These are phyloP conservation scores for Coptotermes formosanus DNA, from an alignment of 1,140 invertebrate species.

Conservation along the genomic window DNA sequence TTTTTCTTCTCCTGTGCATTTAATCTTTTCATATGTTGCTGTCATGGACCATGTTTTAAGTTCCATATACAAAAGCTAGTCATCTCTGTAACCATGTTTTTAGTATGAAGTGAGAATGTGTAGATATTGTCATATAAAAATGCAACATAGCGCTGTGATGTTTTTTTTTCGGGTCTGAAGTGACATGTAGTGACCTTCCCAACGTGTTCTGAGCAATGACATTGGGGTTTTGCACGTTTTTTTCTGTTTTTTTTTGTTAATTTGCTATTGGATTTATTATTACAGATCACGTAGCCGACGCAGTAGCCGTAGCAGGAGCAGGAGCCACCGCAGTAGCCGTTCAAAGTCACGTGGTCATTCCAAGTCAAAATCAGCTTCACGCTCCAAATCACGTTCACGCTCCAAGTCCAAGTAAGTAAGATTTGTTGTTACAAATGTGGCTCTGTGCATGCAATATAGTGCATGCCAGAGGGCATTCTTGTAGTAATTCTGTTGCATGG, in stretches of 20 bases:
- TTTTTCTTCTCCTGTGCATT: too few relatives aligned
- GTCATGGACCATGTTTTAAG: too few relatives aligned
- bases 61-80: too few relatives aligned
- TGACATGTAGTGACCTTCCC: slow-evolving; percentile 46
- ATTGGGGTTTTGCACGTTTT: not conserved
- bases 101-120: too few relatives aligned
- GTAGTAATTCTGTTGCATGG: slow-evolving; percentile 41
- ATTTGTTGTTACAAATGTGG: slow-evolving; percentile 32
- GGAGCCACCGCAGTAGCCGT: slow-evolving; percentile 61
- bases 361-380: slow-evolving; percentile 64
- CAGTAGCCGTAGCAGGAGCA: slow-evolving; percentile 54
- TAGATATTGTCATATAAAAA: too few relatives aligned
- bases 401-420: slow-evolving; percentile 46
- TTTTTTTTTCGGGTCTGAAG: slow-evolving; percentile 55
- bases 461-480: not conserved
- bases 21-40: too few relatives aligned
- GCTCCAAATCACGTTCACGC: slow-evolving; percentile 66
- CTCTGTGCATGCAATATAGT: slow-evolving; percentile 5
- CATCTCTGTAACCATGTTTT: too few relatives aligned
- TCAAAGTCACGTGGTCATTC: slow-evolving; percentile 56
- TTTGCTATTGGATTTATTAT: not conserved
- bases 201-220: slow-evolving; percentile 19
- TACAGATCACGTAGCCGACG: slow-evolving; percentile 36
- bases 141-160: not conserved
- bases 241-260: not conserved